Base-by-base conservation (phyloP, 2,113 vertebrate species). In the Colossoma macropomum region DNA sequence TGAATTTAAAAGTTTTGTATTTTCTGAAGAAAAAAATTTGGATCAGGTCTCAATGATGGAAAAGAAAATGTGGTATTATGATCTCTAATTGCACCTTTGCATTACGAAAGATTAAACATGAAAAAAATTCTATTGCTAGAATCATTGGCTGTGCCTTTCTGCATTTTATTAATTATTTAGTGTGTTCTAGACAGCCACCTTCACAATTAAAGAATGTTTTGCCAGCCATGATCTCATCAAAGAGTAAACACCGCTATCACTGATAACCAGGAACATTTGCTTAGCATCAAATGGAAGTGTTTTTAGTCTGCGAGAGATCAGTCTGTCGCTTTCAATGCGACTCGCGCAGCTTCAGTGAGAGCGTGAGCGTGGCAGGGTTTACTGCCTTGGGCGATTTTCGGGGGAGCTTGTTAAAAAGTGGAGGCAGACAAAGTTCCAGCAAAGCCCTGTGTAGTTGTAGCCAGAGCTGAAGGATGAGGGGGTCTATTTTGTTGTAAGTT, bases 401-500 rank as follows among this genome's bases (percentile, higher is more conserved):
- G 63, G 70, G 41, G 54, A 56, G 54, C 59, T 62, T 74, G 16
- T 74, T 66, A 16, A 48, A 79, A 83, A 66, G 54, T 56, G 54
- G 21, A 23, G 50, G 54, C 54, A 56, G 54, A 56, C 54, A 56
- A 77, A 66, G 45, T 79, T 74, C 25, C 65, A 62, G 50, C 74
- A 25, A 52, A 12, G 13, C 50, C 30, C 45, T 76, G 16, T 19
- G 12, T 23, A 19, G 28, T 66, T 23, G 2, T 52, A 5, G 1
- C 15, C 48, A 34, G 17, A 75, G 48, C 59, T 73, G 12, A 62
- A 60, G 52, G 66, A 79, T 79, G 34, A 80, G 50, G 16, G 50
- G 34, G 69, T 68, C 69, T 81, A 69, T 82, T 75, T 82, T 77
- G 56, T 38, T 78, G 23, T 19, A 68, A 70, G 71, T 75, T 79